A percentile compares a stretch with the other conserved stretches of the same genome.
Conservation (phyloP, 2,113 vertebrate genomes). For the Serilophus lunatus region DNA sequence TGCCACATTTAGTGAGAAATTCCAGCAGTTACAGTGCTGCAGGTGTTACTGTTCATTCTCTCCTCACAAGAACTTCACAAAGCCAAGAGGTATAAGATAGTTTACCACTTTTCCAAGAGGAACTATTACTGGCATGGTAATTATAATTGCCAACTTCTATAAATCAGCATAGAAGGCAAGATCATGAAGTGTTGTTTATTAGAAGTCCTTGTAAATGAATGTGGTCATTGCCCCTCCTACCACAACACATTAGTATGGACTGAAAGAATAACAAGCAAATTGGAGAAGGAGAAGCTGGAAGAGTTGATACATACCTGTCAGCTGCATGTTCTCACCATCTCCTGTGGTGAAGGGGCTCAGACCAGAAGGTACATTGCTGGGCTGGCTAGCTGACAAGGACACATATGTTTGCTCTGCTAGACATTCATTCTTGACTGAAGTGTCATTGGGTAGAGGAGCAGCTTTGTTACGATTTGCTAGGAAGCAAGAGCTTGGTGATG, state of each 20-base stretch:
- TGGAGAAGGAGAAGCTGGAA: neutral
- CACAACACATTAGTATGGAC: neutral
- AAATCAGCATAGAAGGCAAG: neutral
- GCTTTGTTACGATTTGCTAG: constrained; percentile 92
- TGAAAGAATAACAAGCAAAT: neutral
- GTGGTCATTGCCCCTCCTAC: neutral
- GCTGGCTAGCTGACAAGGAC: constrained; percentile 76
- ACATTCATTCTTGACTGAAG: constrained; percentile 90
- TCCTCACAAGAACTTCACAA: neutral
- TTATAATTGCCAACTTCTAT: neutral
- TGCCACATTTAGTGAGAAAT: neutral
- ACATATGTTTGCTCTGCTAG: constrained; percentile 77
- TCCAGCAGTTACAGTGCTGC: neutral
- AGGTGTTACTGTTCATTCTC: neutral
- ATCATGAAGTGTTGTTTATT: neutral
- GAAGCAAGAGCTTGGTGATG: constrained; percentile 96
- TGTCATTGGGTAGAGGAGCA: constrained; percentile 65
- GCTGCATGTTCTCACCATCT: constrained; percentile 72
- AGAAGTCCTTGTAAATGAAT: neutral
- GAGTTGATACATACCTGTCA: constrained; percentile 74
- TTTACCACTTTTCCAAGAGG: neutral
- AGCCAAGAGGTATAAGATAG: neutral
- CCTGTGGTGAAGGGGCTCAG: constrained; percentile 73
- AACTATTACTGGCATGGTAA: neutral
- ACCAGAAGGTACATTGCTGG: constrained; percentile 61